Evolutionary conservation across 2,113 vertebrate genomes (phyloP).

Genomic region (Pluvialis apricaria): DNA sequence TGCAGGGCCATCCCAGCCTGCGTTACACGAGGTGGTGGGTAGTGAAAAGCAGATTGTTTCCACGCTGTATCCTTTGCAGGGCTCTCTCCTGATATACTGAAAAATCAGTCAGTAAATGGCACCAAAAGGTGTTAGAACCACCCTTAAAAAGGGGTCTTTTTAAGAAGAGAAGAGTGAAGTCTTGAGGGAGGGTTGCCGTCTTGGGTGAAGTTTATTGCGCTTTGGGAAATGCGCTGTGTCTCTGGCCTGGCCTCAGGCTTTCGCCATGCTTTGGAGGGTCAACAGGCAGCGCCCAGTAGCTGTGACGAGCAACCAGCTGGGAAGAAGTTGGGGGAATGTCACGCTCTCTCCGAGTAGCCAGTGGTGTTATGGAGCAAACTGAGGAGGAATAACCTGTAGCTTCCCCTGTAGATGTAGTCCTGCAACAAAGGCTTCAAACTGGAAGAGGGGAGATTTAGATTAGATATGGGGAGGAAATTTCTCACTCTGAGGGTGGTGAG

Average conservation of each 20-base stretch:
- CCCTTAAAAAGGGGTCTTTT: neutral
- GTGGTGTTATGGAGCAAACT: fast-evolving
- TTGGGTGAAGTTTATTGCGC: neutral
- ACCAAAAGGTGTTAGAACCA: neutral
- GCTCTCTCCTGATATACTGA: neutral
- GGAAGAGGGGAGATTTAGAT: neutral
- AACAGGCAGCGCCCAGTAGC: neutral
- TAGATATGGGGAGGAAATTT: neutral
- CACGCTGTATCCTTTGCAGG: neutral
- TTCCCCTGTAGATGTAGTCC: neutral
- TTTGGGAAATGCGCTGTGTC: neutral
- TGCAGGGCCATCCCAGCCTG: neutral
- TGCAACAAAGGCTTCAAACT: neutral
- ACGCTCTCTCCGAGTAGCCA: fast-evolving
- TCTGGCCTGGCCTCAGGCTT: neutral
- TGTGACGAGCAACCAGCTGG: neutral
- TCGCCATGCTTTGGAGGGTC: neutral
- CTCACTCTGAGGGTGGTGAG: neutral
- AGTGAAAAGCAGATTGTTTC: neutral
- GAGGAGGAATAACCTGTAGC: neutral
- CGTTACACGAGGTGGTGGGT: neutral
- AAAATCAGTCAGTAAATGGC: neutral
- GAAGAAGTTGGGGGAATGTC: neutral
- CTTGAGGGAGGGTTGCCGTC: neutral
- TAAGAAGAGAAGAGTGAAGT: neutral